Percentiles rank a stretch among this genome's conserved stretches.
These are phyloP conservation scores for Odocoileus virginianus DNA, from an alignment of 2,113 vertebrate species.

Conservation along the genomic window DNA sequence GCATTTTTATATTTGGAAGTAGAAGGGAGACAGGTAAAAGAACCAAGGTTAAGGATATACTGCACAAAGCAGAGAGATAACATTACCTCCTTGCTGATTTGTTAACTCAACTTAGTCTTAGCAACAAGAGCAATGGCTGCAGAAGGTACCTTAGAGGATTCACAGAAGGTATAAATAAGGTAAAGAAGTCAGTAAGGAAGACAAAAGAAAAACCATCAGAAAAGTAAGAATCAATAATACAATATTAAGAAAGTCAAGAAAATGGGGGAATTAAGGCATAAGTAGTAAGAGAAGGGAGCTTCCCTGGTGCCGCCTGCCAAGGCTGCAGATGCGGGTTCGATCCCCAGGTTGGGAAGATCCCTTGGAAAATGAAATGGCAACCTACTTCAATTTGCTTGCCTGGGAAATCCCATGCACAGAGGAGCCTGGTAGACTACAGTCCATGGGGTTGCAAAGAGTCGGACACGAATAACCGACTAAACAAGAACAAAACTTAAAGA, in stretches of 20 bases:
- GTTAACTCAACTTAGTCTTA: conserved; percentile 37
- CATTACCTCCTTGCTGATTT: conserved; percentile 36
- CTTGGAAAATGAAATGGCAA: not conserved
- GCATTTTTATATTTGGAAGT: conserved; percentile 38
- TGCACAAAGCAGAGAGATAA: conserved; percentile 22
- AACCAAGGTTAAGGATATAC: not conserved
- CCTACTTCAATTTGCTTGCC: not conserved
- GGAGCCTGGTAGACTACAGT: not conserved
- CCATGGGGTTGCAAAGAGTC: not conserved
- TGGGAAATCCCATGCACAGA: not conserved
- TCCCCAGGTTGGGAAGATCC: not conserved
- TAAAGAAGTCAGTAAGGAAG: conserved; percentile 23
- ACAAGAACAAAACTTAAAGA: not conserved
- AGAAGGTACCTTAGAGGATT: not conserved
- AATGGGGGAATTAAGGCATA: conserved; percentile 5
- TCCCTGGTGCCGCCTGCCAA: not conserved
- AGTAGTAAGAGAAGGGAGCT: not conserved
- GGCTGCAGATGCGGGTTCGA: not conserved
- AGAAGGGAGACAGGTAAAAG: conserved; percentile 45
- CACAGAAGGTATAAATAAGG: not conserved
- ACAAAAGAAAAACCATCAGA: conserved; percentile 23
- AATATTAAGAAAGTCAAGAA: conserved; percentile 28
- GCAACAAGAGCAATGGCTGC: not conserved
- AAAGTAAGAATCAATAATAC: conserved; percentile 24
- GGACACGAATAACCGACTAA: not conserved